These are phyloP conservation scores for Agriotes lineatus DNA, from an alignment of 2,888 invertebrate species.

Conservation along the genomic window DNA sequence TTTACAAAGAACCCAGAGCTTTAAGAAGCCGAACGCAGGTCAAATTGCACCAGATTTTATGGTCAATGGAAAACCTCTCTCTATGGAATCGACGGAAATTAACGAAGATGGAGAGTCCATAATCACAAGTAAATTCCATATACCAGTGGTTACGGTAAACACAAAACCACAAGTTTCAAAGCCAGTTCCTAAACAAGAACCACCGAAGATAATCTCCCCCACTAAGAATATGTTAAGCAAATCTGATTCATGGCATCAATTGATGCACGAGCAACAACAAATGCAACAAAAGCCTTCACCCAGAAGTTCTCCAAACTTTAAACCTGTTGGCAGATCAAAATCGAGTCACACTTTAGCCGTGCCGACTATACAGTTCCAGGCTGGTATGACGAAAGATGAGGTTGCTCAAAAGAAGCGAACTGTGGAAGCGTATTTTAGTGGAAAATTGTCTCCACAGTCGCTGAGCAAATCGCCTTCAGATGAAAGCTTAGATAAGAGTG, in stretches of 20 bases:
- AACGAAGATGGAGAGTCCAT: conserved; percentile 64
- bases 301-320: conserved; percentile 65
- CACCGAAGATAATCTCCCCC: conserved; percentile 16
- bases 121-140: conserved; percentile 65
- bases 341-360: conserved; percentile 81
- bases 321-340: conserved; percentile 71
- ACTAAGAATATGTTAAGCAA: conserved; percentile 63
- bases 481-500: conserved; percentile 44
- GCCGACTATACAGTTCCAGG: conserved; percentile 83
- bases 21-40: conserved; percentile 17
- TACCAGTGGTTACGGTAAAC: conserved; percentile 60
- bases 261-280: conserved; percentile 66
- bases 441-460: conserved; percentile 65
- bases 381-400: conserved; percentile 76
- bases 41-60: conserved; percentile 62
- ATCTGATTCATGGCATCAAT: conserved; percentile 86
- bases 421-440: conserved; percentile 80
- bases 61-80: conserved; percentile 52
- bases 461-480: conserved; percentile 45
- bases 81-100: conserved; percentile 58
- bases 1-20: conserved; percentile 31
- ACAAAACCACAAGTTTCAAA: not conserved
- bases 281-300: conserved; percentile 60
- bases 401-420: conserved; percentile 78
- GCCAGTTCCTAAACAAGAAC: not conserved